phyloP scores from a whole-genome alignment of 2,797 vertebrate species.

The Triplophysa bombifrons region DNA sequence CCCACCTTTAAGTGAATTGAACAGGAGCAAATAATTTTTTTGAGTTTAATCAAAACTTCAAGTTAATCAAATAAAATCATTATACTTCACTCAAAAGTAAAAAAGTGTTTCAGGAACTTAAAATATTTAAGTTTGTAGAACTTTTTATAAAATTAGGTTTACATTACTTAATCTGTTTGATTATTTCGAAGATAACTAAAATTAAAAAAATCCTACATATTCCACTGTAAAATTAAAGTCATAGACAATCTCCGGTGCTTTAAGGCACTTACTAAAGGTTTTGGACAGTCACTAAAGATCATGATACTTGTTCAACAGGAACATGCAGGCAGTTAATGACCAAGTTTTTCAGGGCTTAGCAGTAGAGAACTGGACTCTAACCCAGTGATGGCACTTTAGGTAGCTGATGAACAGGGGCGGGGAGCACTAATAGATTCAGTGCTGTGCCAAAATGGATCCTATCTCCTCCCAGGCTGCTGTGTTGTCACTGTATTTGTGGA shows the following conservation, averaged over 20 bases:
- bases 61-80: too few species aligned
- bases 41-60: too few species aligned
- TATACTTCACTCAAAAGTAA: too few species aligned
- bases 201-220: too few species aligned
- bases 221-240: too few species aligned
- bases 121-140: too few species aligned
- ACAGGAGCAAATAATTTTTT: too few species aligned
- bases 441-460: conserved; percentile 43
- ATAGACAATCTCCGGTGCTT: background rate
- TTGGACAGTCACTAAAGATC: background rate
- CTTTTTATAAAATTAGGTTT: too few species aligned
- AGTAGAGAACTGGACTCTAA: conserved; percentile 27
- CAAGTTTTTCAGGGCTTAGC: background rate
- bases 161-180: too few species aligned
- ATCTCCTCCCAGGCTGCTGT: conserved; percentile 11
- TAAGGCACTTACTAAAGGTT: background rate
- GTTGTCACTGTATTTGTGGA: conserved; percentile 67
- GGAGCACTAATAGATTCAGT: conserved; percentile 41
- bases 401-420: conserved; percentile 17
- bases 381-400: conserved; percentile 19
- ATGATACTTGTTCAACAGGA: background rate
- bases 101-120: too few species aligned
- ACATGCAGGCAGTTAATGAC: background rate
- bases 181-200: too few species aligned
- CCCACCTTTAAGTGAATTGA: too few species aligned